Evolutionary conservation across 2,113 vertebrate genomes (phyloP), one percentile per base, ranked within the genome.

Genomic region (Albula glossodonta): DNA sequence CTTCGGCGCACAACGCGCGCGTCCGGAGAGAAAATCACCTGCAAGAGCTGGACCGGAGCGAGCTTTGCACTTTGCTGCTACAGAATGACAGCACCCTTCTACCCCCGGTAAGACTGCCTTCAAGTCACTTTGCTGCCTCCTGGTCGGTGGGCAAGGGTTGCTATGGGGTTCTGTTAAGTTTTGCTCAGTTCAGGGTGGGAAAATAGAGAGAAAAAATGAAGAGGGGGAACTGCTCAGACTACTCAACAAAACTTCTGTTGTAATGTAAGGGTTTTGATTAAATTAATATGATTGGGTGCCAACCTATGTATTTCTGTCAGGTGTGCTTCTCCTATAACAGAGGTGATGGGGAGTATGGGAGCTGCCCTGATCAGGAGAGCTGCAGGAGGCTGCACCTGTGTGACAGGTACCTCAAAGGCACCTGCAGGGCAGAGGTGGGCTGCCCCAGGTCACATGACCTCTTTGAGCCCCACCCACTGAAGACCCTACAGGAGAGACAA

Each of bases 341-440:
- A 77, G 89, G 91, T 5, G 25, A 50, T 17, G 88, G 86, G 3
- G 60, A 66, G 17, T 87, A 81, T 6, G 91, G 91, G 5, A 66
- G 49, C 53, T 92, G 90, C 82, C 87, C 86, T 3, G 88, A 90
- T 0, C 81, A 89, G 80, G 84, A 86, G 25, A 81, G 52, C 19
- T 92, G 91, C 50, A 22, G 1, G 0, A 86, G 89, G 15, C 88
- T 92, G 5, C 91, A 92, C 51, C 0, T 92, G 70, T 92, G 91
- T n/a, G 85, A 87, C 84, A 82, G 80, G 19, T 90, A 84, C 85
- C 66, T 91, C 78, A 49, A 79, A 51, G 89, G 89, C 3, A 74
- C 78, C 63, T 92, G 91, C 31, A 83, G 50, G 1, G 51, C 11
- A 12, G 74, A 25, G 78, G 41, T 9, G 0, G 78, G 83, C 13